Percentiles rank a stretch among this genome's conserved stretches.
These are phyloP conservation scores for Rhegmatorhina hoffmannsi DNA, from an alignment of 2,113 vertebrate genomes.

Conservation along the genomic window DNA sequence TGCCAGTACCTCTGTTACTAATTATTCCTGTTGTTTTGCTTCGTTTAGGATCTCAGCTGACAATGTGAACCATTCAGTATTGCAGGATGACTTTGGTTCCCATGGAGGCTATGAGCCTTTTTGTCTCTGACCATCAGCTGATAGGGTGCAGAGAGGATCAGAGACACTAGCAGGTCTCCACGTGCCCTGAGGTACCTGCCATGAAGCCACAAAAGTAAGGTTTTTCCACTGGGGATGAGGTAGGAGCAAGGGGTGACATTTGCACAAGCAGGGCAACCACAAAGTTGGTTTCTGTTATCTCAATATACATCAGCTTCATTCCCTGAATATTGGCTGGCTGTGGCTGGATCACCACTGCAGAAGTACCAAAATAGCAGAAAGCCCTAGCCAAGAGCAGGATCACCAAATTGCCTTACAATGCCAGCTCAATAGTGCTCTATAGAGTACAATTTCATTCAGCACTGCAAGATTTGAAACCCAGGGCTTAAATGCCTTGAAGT, in stretches of 20 bases:
- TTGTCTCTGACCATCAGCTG: neutral
- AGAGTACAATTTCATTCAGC: neutral
- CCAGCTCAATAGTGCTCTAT: accelerated
- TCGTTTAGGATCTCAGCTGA: neutral
- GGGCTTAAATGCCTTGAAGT: neutral
- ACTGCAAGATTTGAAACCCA: neutral
- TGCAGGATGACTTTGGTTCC: neutral
- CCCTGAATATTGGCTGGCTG: neutral
- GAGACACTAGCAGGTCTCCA: neutral
- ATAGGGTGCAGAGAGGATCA: neutral
- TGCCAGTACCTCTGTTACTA: neutral
- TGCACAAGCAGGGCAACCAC: neutral
- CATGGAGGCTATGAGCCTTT: neutral
- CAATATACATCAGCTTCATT: accelerated
- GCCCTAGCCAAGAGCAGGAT: neutral
- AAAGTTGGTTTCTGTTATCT: neutral
- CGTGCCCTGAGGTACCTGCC: neutral
- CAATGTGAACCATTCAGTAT: neutral
- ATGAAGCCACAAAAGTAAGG: neutral
- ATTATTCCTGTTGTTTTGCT: neutral
- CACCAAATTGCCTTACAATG: neutral
- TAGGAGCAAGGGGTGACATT: neutral
- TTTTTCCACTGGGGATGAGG: neutral
- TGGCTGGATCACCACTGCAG: neutral
- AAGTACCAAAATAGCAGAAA: neutral